Base-by-base conservation (phyloP, 2,797 vertebrate genomes). In the Artibeus jamaicensis region DNA sequence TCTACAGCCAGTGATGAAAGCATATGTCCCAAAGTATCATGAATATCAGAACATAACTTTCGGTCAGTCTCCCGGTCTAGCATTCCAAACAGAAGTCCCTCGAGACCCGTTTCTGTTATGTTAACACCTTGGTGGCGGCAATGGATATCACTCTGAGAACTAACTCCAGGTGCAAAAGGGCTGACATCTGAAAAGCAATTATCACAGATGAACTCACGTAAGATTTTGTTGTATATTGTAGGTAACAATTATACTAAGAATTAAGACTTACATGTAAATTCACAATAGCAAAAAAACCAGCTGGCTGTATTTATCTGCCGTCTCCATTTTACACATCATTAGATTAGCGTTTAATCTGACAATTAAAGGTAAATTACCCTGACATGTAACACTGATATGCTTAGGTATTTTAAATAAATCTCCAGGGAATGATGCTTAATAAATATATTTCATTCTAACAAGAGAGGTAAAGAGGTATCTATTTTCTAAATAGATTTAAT, bases 1-100 rank as follows among this genome's bases (percentile, higher is more conserved):
- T 99, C 99, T 94, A 99, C 99, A 4, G 99, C 99, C 94, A 99
- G 98, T 0, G 99, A 99, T 0, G 99, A 99, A 74, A 99, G 99
- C 99, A 99, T 99, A 98, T 99, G 99, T 9, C 99, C 99, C 97
- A 99, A 98, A 0, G 99, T 99, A 98, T 99, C 99, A 0, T 99
- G 99, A 97, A 99, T 99, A 97, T 99, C 99, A 8, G 99, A 99
- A 97, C 99, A 99, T 83, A 99, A 96, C 97, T 99, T 99, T 96
- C 99, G 97, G 98, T 99, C 99, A 0, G 99, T 99, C 98, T 99
- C 99, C 0, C 99, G 99, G 97, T 99, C 99, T 98, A 99, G 95
- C 99, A 99, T 99, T 83, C 99, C 99, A 91, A 99, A 99, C 68
- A 99, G 98, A 90, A 99, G 99, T 0, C 99, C 99, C 97, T 99